Conservation (phyloP, 2,113 vertebrate genomes). For the Nibea coibor region DNA sequence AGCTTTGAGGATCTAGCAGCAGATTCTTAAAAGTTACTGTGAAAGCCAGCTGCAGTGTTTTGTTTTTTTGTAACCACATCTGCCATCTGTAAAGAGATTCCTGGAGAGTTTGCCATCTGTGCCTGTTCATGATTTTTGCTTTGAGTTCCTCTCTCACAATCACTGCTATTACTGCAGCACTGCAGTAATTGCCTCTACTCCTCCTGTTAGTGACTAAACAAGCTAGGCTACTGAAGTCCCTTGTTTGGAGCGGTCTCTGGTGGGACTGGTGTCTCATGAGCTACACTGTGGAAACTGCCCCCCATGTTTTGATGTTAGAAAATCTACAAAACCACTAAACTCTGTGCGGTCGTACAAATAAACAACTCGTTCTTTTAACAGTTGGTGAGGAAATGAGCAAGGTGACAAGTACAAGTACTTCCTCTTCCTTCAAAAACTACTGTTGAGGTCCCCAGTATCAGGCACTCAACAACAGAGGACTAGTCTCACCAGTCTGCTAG, state of each 20-base stretch:
- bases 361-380: not conserved
- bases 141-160: slow-evolving; percentile 39
- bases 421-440: not conserved
- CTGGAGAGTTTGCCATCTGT: not conserved
- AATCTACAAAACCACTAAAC: slow-evolving; percentile 1
- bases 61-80: not conserved
- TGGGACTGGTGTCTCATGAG: not conserved
- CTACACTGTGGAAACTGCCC: not conserved
- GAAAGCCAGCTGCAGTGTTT: not conserved
- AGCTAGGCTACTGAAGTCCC: not conserved
- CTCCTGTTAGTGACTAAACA: not conserved
- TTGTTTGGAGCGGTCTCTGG: not conserved
- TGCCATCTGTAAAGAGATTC: slow-evolving; percentile 15
- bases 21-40: not conserved
- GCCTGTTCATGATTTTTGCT: slow-evolving; percentile 8
- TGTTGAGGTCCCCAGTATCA: not conserved
- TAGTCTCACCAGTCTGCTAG: not conserved
- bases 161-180: not conserved
- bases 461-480: not conserved
- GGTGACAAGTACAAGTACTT: not conserved
- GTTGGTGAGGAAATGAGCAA: not conserved
- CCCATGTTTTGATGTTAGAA: slow-evolving; percentile 15
- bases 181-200: slow-evolving; percentile 35
- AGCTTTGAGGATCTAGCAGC: not conserved
- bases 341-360: not conserved